A percentile compares a stretch with the other conserved stretches of the same genome.
Conservation (phyloP, 92 coral and sea anemone genomes). For the Epizoanthus stellaris region DNA sequence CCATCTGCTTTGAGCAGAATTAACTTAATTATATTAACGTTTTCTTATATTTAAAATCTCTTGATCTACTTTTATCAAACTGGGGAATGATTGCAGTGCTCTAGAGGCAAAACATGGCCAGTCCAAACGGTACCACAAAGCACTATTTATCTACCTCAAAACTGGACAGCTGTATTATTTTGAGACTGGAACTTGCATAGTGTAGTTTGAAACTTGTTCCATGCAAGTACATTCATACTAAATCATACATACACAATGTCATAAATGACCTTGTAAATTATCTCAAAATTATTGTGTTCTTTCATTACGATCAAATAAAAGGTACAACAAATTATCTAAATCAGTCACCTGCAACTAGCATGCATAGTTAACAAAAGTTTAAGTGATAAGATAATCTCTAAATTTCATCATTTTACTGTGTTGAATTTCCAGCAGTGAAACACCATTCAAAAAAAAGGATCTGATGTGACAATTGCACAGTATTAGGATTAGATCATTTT, state of each 20-base stretch:
- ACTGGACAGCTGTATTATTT: neutral
- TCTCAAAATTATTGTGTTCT: neutral
- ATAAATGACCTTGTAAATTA: neutral
- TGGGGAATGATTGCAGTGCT: neutral
- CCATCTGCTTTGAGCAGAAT: conserved; percentile 75
- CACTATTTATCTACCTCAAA: neutral
- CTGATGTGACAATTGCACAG: too few species aligned
- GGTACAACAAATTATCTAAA: neutral
- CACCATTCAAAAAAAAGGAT: too few species aligned
- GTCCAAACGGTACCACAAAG: neutral
- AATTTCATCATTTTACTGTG: neutral
- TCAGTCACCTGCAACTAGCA: neutral
- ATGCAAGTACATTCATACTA: conserved; percentile 26
- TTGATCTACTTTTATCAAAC: conserved; percentile 33
- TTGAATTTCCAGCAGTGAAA: too few species aligned
- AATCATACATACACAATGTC: conserved; percentile 7
- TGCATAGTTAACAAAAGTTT: neutral
- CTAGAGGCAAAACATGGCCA: conserved; percentile 4
- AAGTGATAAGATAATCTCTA: neutral
- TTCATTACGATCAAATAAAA: neutral
- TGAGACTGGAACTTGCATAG: conserved; percentile 3
- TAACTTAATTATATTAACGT: conserved; percentile 43
- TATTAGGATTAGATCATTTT: too few species aligned
- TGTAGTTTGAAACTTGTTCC: neutral
- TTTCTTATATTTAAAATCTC: conserved; percentile 37